Conservation (phyloP, 30 jellyfish, hydroid and myxozoan genomes). For the Cassiopea andromeda region DNA sequence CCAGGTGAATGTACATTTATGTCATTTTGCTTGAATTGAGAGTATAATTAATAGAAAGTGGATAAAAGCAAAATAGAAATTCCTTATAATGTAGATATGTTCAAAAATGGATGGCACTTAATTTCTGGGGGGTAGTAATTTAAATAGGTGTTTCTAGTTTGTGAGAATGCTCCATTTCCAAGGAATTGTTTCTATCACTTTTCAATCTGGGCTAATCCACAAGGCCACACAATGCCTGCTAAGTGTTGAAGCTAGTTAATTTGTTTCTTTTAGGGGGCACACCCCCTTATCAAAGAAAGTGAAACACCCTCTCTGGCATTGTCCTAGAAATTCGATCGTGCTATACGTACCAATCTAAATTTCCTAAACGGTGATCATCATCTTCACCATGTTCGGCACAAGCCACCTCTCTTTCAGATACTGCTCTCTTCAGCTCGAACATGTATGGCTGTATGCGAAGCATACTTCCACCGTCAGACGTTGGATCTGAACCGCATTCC, state of each 20-base stretch:
- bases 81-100: no score
- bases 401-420: slow-evolving; percentile 34
- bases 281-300: neutral
- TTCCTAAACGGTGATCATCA: slow-evolving; percentile 43
- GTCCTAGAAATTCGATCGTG: slow-evolving; percentile 4
- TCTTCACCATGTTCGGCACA: slow-evolving; percentile 38
- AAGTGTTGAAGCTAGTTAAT: neutral
- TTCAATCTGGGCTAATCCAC: neutral
- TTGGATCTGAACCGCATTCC: slow-evolving; percentile 39
- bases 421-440: slow-evolving; percentile 47
- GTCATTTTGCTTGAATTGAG: neutral
- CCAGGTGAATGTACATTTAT: neutral
- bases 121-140: slow-evolving; percentile 1
- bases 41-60: neutral
- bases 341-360: slow-evolving; percentile 30
- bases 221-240: neutral
- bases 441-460: slow-evolving; percentile 42
- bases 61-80: no score
- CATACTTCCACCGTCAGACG: slow-evolving; percentile 33
- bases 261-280: neutral
- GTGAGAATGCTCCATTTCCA: slow-evolving; percentile 11
- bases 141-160: slow-evolving; percentile 5
- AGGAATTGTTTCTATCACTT: neutral
- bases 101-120: slow-evolving; percentile 3
- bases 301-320: slow-evolving; percentile 21